A percentile compares a stretch with the other conserved stretches of the same genome.
phyloP scores from a whole-genome alignment of 2,113 vertebrate species.

The Helogale parvula region DNA sequence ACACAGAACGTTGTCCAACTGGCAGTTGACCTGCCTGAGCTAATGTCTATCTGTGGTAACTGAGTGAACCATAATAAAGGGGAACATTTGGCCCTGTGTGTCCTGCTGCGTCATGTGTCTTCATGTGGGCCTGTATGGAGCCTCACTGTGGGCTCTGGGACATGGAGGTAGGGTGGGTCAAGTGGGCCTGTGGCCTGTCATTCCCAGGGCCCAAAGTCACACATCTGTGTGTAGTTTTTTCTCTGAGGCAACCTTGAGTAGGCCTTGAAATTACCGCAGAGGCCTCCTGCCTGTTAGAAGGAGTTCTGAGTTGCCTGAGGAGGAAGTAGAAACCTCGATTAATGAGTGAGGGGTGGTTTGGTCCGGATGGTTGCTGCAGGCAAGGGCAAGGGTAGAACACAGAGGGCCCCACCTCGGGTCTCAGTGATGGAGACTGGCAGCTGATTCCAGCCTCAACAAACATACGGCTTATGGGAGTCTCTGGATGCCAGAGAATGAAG shows the following conservation, averaged over 20 bases:
- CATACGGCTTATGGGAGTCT: too few species aligned
- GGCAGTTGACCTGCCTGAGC: slow-evolving; percentile 72
- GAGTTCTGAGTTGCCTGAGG: neutral
- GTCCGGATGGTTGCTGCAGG: neutral
- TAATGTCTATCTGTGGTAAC: slow-evolving; percentile 59
- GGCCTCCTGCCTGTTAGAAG: neutral
- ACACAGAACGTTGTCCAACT: slow-evolving; percentile 48
- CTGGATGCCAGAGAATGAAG: neutral
- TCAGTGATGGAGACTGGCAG: neutral
- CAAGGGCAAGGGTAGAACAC: neutral
- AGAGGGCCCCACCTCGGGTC: neutral
- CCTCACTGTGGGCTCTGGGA: neutral
- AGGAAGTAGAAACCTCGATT: neutral
- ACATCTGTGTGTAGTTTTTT: neutral
- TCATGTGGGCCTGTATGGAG: neutral
- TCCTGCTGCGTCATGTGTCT: slow-evolving; percentile 36
- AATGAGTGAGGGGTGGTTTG: neutral
- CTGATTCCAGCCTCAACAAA: neutral
- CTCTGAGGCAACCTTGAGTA: neutral
- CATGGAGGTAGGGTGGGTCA: neutral
- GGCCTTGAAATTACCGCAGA: neutral
- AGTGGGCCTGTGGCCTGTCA: neutral
- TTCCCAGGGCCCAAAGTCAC: neutral
- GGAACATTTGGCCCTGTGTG: slow-evolving; percentile 61
- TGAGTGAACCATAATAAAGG: slow-evolving; percentile 74